Base-by-base conservation (phyloP, 2,797 vertebrate genomes). In the Miopithecus talapoin region DNA sequence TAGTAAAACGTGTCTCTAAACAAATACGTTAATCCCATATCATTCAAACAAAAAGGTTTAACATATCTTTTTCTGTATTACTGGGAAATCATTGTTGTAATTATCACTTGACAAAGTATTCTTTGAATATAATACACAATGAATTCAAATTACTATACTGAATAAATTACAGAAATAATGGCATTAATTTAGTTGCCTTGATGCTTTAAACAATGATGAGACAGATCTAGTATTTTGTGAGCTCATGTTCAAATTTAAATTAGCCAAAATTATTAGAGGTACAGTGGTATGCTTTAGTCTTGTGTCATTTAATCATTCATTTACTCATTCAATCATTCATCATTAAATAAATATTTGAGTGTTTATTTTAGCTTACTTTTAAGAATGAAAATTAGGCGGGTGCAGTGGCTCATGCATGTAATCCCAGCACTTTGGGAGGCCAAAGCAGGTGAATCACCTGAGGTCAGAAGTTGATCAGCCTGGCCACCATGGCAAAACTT, bases 21-120 rank as follows among this genome's bases (percentile, higher is more conserved):
- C 43, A 74, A 76, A 85, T 74, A 75, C 4, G 28, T 89, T 61
- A 89, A 87, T 21, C 1, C 13, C 79, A 6, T 53, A 74, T 84
- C 28, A 90, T 78, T 90, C 19, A 85, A 74, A 7, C 17, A 95
- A 70, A 95, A 89, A 57, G 2, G 8, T 80, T 89, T 53, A 96
- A 80, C 10, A 22, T 86, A 61, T 33, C 12, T 57, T 97, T 95
- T 79, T 75, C 70, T 36, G 26, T 59, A 78, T 90, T 72, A 78
- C 6, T 95, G n/a, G 11, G 39, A 79, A 30, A 76, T 61, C 3
- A 76, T 39, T 87, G n/a, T 57, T 81, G 33, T 19, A 74, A 85
- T 57, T 89, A 43, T 33, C 7, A 43, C 21, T 50, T 85, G 6
- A 85, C 1, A 64, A 93, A 81, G 2, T 72, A 50, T 75, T 83